Percentiles rank a stretch among this genome's conserved stretches.
Conservation (phyloP, 2,113 vertebrate species). For the Oenanthe melanoleuca region DNA sequence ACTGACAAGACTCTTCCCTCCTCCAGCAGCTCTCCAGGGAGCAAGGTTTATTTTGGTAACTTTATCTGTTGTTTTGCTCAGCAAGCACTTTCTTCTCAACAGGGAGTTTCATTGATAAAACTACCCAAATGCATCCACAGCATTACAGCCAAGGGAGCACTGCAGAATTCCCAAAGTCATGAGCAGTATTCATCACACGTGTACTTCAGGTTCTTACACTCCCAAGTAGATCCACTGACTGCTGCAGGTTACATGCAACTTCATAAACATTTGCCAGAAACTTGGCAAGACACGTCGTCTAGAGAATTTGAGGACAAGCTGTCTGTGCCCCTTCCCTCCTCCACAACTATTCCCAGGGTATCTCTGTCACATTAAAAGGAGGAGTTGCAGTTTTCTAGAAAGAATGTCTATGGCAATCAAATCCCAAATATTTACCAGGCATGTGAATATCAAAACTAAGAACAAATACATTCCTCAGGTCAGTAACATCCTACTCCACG, state of each 20-base stretch:
- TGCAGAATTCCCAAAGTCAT: neutral
- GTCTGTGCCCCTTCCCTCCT: neutral
- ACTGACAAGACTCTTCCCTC: neutral
- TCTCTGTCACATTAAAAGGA: neutral
- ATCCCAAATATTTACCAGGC: neutral
- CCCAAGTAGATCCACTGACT: neutral
- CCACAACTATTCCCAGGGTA: neutral
- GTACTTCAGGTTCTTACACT: neutral
- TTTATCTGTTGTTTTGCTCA: neutral
- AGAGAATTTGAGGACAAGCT: neutral
- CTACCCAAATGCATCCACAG: neutral
- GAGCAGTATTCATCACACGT: fast-evolving
- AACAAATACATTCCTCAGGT: neutral
- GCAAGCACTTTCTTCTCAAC: neutral
- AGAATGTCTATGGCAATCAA: neutral
- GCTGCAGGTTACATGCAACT: fast-evolving
- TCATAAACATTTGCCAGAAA: neutral
- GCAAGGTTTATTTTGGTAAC: neutral
- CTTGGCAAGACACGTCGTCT: neutral
- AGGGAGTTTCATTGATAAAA: neutral
- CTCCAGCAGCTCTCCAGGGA: neutral
- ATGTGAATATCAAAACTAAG: neutral
- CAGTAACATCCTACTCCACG: neutral
- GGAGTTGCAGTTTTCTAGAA: neutral
- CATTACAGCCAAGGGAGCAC: neutral